Base-by-base conservation (phyloP, 2,113 vertebrate genomes). In the Chamaetylas fuelleborni region DNA sequence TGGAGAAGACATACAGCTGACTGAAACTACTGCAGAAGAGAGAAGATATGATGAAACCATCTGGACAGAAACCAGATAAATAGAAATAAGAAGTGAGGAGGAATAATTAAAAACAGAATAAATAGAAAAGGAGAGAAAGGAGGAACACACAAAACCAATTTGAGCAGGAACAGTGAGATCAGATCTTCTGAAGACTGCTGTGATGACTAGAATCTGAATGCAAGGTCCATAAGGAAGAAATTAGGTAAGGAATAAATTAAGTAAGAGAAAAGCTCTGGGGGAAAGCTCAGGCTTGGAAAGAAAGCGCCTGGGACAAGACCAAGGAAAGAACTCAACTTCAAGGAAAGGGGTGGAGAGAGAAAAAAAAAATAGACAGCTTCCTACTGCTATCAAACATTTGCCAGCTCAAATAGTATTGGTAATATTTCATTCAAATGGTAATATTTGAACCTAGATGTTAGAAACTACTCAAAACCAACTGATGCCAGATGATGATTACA, bases 101-200 rank as follows among this genome's bases (percentile, higher is more conserved):
- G 19, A 72, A 56, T 60, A 11, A 31, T 69, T 76, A 57, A 43
- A 91, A 82, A 53, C 47, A 80, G 38, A 71, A 17, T 79, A 62
- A 92, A 80, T 14, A 22, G 38, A 34, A 60, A 64, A 74, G 10
- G 16, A 65, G 53, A 84, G 56, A 70, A 61, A 33, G 14, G 29
- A 9, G 14, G 16, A 65, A n/a, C 22, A 36, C 40, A 65, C 1
- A 2, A 56, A 47, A 91, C n/a, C 0, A 3, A 42, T 16, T 7
- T 16, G 47, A 58, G 47, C 18, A 70, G 64, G 28, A 89, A 80
- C 8, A 40, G 19, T 14, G 33, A 91, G 13, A 89, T 53, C 26
- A 50, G 25, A 45, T 15, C 60, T 93, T 45, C 22, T 25, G 25
- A 69, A 66, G 56, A 31, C 29, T 61, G 31, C 20, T 42, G 14